phyloP scores from a whole-genome alignment of 2,888 invertebrate genomes.

The Drosophila conformis region DNA sequence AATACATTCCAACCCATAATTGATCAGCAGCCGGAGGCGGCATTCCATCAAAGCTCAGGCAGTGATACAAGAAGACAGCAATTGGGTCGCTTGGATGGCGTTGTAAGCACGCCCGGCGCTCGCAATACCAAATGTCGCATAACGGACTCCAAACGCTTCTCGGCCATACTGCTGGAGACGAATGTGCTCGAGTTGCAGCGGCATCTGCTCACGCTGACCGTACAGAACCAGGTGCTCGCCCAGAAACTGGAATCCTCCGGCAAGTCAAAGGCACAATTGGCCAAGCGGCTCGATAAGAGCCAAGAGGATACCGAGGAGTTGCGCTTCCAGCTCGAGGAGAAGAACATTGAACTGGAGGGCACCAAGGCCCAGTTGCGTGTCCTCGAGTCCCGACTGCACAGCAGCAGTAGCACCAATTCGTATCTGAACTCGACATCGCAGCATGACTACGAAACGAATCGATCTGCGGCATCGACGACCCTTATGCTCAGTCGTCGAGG shows the following conservation, averaged over 20 bases:
- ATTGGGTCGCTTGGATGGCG: conserved; percentile 89
- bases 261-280: conserved; percentile 88
- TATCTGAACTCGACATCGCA: conserved; percentile 81
- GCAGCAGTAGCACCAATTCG: conserved; percentile 85
- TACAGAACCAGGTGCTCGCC: conserved; percentile 92
- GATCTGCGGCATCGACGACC: conserved; percentile 82
- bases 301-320: conserved; percentile 93
- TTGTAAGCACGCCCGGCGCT: conserved; percentile 88
- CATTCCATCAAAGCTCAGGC: conserved; percentile 83
- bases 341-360: conserved; percentile 93
- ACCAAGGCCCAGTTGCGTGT: conserved; percentile 91
- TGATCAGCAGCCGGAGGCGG: conserved; percentile 62
- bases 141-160: conserved; percentile 91
- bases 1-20: conserved; percentile 5
- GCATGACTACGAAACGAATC: conserved; percentile 83
- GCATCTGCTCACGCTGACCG: conserved; percentile 92
- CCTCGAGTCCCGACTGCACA: conserved; percentile 86
- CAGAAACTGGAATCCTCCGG: conserved; percentile 90
- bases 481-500: conserved; percentile 82
- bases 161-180: conserved; percentile 93
- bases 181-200: conserved; percentile 93
- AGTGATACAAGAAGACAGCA: conserved; percentile 74
- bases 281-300: conserved; percentile 90
- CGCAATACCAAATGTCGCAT: conserved; percentile 88
- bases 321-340: conserved; percentile 93